Base-by-base conservation (phyloP, 2,888 invertebrate genomes). In the Rhimphoctona megacephalus region DNA sequence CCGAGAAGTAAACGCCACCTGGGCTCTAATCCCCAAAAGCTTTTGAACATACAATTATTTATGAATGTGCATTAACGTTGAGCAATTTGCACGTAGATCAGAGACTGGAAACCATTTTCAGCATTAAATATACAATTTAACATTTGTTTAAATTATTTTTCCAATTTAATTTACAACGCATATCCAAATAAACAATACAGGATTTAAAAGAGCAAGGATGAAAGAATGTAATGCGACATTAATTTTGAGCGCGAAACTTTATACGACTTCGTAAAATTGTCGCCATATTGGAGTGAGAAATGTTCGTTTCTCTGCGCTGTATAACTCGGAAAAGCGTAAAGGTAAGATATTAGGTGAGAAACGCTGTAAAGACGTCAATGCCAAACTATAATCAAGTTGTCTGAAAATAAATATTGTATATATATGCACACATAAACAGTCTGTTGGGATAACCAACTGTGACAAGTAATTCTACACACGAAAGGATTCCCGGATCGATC, bases 391-490 rank as follows among this genome's bases (percentile, higher is more conserved):
- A 81, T 66, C 73, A 52, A 66, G 14, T 73, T 52, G 73, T 52
- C 33, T 33, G 22, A 39, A 57, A 57, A 25, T 25, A 25, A 25
- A 30, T 57, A 25, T 57, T 2, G 25, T 25, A 25, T 54, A 22
- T 14, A 57, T 14, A 9, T 14, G 33, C 49, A 73, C 17, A 52
- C 46, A 14, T 49, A 77, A 43, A 25, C 64, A 57, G 57, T 66
- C 54, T 39, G 22, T 83, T 67, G 22, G 74, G 33, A 81, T 84
- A 84, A 80, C 70, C 57, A 76, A 67, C 52, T 84, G 52, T 70
- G 84, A 81, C 80, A 76, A 80, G 80, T 84, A 80, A 84, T 76
- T 81, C 69, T 84, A 74, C 52, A 70, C 74, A 76, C 61, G 83
- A 79, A 79, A 83, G 72, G 66, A 73, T 80, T 64, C 70, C 64